Percentiles rank a stretch among this genome's conserved stretches.
Conservation (phyloP, 2,888 invertebrate genomes). For the Ectropis crepuscularia region DNA sequence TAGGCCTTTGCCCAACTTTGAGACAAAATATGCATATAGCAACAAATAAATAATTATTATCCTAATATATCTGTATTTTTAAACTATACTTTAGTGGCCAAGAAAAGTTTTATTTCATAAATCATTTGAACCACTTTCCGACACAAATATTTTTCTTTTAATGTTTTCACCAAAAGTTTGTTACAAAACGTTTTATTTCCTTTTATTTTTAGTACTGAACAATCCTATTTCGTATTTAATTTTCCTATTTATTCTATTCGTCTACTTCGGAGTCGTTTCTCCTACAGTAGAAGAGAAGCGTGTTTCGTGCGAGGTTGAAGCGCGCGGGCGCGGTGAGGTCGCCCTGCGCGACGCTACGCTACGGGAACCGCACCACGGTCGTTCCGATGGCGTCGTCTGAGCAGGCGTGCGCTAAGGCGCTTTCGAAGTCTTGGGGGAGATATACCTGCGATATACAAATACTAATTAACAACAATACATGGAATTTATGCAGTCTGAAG, state of each 20-base stretch:
- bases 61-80: too few relatives aligned
- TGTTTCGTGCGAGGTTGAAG: not conserved
- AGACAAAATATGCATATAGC: too few relatives aligned
- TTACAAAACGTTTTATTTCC: not conserved
- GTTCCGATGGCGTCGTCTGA: constrained; percentile 76
- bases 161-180: too few relatives aligned
- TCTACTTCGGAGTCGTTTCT: constrained; percentile 16
- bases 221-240: not conserved
- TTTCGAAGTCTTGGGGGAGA: constrained; percentile 76
- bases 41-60: too few relatives aligned
- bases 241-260: constrained; percentile 8
- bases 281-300: constrained; percentile 13
- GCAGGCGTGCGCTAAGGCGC: constrained; percentile 77
- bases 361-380: constrained; percentile 76
- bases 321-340: not conserved
- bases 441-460: constrained; percentile 60
- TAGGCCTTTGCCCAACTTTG: too few relatives aligned
- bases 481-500: too few relatives aligned
- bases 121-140: too few relatives aligned
- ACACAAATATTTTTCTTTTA: too few relatives aligned
- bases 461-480: not conserved
- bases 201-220: not conserved
- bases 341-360: constrained; percentile 28
- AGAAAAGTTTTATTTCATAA: too few relatives aligned
- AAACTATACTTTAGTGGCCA: too few relatives aligned